Evolutionary conservation across 2,113 vertebrate species (phyloP).

Genomic region (zebrafish (Danio rerio)): DNA sequence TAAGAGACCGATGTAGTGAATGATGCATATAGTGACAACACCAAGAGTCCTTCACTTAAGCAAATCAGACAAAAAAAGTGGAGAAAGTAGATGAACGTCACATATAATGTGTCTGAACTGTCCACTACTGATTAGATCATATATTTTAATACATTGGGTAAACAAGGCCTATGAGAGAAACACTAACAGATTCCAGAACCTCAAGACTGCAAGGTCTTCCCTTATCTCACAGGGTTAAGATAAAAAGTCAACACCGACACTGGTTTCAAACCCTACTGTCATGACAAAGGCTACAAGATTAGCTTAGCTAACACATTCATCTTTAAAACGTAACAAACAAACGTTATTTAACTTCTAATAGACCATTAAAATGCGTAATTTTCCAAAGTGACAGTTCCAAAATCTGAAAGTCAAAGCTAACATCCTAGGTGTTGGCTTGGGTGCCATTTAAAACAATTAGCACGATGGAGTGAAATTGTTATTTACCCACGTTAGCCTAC

Average conservation of each 20-base stretch:
- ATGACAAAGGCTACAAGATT: not conserved
- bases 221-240: not conserved
- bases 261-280: slow-evolving; percentile 8
- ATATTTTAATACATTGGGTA: not conserved
- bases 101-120: not conserved
- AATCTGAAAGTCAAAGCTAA: not conserved
- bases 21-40: not conserved
- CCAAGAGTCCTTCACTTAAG: not conserved
- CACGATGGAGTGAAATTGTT: not conserved
- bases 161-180: not conserved
- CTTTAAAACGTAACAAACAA: not conserved
- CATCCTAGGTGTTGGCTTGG: not conserved
- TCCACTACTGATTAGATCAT: not conserved
- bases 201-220: not conserved
- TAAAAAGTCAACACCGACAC: not conserved
- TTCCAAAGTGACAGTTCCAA: not conserved
- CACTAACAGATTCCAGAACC: not conserved
- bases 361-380: not conserved
- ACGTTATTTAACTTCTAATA: not conserved
- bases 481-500: not conserved
- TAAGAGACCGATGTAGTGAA: not conserved
- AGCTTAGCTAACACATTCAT: no score
- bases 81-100: not conserved
- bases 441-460: not conserved
- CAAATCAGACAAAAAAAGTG: not conserved